Conservation (phyloP, 2,888 invertebrate species). For the Chelonus formosanus region DNA sequence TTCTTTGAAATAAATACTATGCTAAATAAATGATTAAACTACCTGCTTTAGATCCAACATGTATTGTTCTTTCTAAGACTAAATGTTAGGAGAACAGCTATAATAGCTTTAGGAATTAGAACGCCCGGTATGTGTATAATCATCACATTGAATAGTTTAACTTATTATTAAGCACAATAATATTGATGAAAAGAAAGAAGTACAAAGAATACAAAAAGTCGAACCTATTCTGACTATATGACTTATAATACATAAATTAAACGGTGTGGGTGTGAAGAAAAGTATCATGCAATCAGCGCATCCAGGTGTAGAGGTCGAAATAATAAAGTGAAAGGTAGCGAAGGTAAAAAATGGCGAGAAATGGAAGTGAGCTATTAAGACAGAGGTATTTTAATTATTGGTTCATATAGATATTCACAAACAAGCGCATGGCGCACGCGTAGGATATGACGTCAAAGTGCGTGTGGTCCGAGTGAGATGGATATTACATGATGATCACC, state of each 20-base stretch:
- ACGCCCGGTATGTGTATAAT: too few relatives aligned
- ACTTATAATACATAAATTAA: background rate
- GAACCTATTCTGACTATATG: too few relatives aligned
- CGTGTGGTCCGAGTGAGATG: slow-evolving; percentile 38
- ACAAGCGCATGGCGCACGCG: slow-evolving; percentile 35
- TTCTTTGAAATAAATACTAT: too few relatives aligned
- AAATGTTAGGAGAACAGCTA: too few relatives aligned
- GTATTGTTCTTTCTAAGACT: too few relatives aligned
- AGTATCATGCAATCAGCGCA: background rate
- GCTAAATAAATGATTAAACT: too few relatives aligned
- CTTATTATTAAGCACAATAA: too few relatives aligned
- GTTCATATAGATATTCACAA: slow-evolving; percentile 33
- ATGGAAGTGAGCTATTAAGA: slow-evolving; percentile 38
- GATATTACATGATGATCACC: slow-evolving; percentile 2
- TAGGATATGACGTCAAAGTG: slow-evolving; percentile 45
- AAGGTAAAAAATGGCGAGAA: slow-evolving; percentile 4
- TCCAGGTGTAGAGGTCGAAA: slow-evolving; percentile 8
- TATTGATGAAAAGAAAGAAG: too few relatives aligned
- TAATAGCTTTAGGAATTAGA: too few relatives aligned
- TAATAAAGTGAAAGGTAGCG: background rate
- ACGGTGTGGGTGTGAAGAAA: background rate
- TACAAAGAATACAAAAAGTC: too few relatives aligned
- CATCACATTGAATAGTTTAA: too few relatives aligned
- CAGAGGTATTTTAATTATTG: slow-evolving; percentile 43
- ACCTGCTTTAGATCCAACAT: too few relatives aligned